Evolutionary conservation across 1,140 invertebrate genomes (phyloP).

Genomic region (Trichogramma pretiosum): DNA sequence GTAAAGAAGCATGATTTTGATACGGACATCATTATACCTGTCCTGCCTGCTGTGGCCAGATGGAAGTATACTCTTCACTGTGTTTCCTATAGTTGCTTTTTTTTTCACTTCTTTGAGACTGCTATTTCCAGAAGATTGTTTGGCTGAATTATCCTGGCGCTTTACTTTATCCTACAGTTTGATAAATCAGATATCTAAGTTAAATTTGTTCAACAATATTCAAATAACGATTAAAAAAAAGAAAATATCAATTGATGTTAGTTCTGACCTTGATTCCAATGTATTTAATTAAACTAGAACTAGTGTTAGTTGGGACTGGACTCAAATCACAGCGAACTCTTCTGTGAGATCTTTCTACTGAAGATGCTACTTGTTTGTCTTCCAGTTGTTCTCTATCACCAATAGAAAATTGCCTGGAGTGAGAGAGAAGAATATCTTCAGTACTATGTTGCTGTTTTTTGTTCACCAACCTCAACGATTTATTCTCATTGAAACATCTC

Average conservation of each 20-base stretch:
- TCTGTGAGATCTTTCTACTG: slow-evolving; percentile 41
- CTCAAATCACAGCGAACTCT: slow-evolving; percentile 42
- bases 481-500: slow-evolving; percentile 46
- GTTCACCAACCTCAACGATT: slow-evolving; percentile 42
- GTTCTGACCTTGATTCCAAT: slow-evolving; percentile 39
- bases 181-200: no score
- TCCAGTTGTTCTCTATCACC: slow-evolving; percentile 35
- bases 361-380: slow-evolving; percentile 31
- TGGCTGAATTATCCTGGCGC: slow-evolving; percentile 37
- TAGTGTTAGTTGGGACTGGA: slow-evolving; percentile 39
- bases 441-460: slow-evolving; percentile 35
- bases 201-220: no score
- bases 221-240: no score
- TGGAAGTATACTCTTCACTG: slow-evolving; percentile 43
- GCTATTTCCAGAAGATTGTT: slow-evolving; percentile 31
- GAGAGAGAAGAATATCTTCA: slow-evolving; percentile 35
- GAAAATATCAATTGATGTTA: no score
- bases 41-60: slow-evolving; percentile 45
- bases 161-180: slow-evolving; percentile 32
- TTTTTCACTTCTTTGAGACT: slow-evolving; percentile 39
- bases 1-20: slow-evolving; percentile 46
- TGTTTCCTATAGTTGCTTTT: slow-evolving; percentile 46
- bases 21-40: slow-evolving; percentile 49
- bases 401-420: slow-evolving; percentile 32
- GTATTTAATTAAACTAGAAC: slow-evolving; percentile 36